Evolutionary conservation across 2,113 vertebrate species (phyloP), one percentile per base, ranked within the genome.

Genomic region (Podiceps cristatus): DNA sequence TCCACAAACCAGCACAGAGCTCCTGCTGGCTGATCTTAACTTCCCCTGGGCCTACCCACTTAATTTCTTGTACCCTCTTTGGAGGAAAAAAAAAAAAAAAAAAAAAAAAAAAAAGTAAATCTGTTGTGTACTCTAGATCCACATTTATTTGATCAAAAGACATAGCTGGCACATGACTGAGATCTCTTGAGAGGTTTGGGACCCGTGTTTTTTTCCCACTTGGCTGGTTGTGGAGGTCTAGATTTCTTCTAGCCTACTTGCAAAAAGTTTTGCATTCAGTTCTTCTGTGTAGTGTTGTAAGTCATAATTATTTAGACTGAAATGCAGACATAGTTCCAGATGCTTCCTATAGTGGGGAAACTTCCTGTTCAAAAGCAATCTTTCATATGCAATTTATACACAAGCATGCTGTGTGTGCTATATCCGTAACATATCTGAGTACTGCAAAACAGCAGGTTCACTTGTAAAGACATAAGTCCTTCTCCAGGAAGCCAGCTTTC

Each of bases 361-460:
- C 18, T 89, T 93, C 73, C 73, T 82, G 35, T 78, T 81, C 35
- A 72, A 75, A 77, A 81, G 24, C 44, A 68, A 18, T 37, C 19
- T 71, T 89, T 93, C 18, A 9, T n/a, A 56, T 24, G 19, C 28
- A 82, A 24, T 81, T 91, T 86, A n/a, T 55, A 72, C 5, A 58
- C 11, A 78, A 78, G 40, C 44, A 29, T 66, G 58, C 52, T 81
- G 12, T 44, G 12, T 44, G 33, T 37, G 40, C 56, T 84, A 3
- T 78, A 67, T 63, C 49, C 1, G 9, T 67, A 59, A 63, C 5
- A 2, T 37, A 45, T 25, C 50, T 0, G 0, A 79, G 35, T 33
- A 59, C 37, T 59, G n/a, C 9, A n/a, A 37, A 80, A 44, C 16
- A 84, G 33, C 22, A 89, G 20, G 40, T 45, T 96, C n/a, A 35